Base-by-base conservation (phyloP, 2,888 invertebrate genomes). In the Pyrocoelia pectoralis region DNA sequence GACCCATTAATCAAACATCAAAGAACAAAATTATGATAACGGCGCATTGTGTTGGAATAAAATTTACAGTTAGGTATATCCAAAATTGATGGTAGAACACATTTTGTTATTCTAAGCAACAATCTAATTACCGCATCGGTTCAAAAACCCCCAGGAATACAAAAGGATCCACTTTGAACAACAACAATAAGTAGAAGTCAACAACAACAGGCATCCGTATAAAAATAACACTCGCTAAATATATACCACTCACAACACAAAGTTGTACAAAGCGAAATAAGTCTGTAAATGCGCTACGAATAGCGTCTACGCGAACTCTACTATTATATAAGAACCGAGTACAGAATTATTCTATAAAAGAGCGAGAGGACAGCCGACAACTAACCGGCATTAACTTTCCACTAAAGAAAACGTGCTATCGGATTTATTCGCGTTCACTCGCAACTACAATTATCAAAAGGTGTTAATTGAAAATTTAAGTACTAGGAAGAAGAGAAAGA, bases 221-320 rank as follows among this genome's bases (percentile, higher is more conserved):
- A 72, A 74, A 76, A 76, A 73, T 74, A n/a, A 76, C 73, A 70
- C 72, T 66, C 59, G 74, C 73, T 74, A n/a, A n/a, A 73, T 75
- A 74, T 68, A 68, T 73, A 73, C 70, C 33, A 33, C 33, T 33
- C 72, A 66, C 71, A 59, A 65, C 63, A 61, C 70, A 72, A n/a
- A 68, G 65, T 72, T 72, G 69, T 28, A 68, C 52, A 65, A 62
- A 58, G 53, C 59, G 58, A 68, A 57, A 60, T n/a, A 3, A 15
- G 49, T 14, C 49, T 48, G 49, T 60, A 67, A 38, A 15, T 18
- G 29, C 18, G 18, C 2, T 33, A 18, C 50, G 55, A 60, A 55
- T 67, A 68, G 49, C 49, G 65, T 29, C 13, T 3, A 8, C 9
- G 12, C n/a, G 29, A 61, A 66, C 57, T 54, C 51, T 28, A 14